Conservation (phyloP, 2,888 invertebrate species). For the Scaptomyza cyrtandrae region DNA sequence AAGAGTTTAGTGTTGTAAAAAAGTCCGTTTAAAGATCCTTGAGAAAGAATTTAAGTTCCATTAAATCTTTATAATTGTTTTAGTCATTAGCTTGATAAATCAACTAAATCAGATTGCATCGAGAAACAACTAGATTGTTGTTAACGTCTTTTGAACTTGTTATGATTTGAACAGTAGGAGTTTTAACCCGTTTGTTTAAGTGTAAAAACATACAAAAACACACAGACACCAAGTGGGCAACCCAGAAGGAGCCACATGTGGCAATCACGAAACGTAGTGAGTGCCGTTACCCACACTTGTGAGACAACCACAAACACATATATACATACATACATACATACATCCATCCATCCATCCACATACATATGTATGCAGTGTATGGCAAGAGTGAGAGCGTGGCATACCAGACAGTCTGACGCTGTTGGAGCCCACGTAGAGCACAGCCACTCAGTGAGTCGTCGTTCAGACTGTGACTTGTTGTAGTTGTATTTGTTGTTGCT, state of each 20-base stretch:
- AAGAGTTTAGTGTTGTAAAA: background rate
- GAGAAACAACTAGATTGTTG: background rate
- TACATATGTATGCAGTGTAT: background rate
- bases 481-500: slow-evolving; percentile 18
- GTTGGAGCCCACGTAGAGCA: slow-evolving; percentile 83
- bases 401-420: slow-evolving; percentile 84
- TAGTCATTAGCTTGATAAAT: too few species aligned
- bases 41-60: too few species aligned
- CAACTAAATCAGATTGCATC: too few species aligned
- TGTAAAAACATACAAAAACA: background rate
- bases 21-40: too few species aligned
- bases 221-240: slow-evolving; percentile 47
- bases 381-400: slow-evolving; percentile 67
- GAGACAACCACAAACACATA: slow-evolving; percentile 29
- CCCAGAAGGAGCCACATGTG: slow-evolving; percentile 71
- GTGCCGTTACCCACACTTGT: slow-evolving; percentile 62
- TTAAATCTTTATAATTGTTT: too few species aligned
- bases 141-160: too few species aligned
- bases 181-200: background rate
- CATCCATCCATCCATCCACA: background rate
- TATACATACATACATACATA: background rate
- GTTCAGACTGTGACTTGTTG: slow-evolving; percentile 53
- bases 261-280: slow-evolving; percentile 71
- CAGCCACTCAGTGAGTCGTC: slow-evolving; percentile 60
- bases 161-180: background rate